These are phyloP conservation scores for Drosophila siamana DNA, from an alignment of 2,888 invertebrate species.

Conservation along the genomic window DNA sequence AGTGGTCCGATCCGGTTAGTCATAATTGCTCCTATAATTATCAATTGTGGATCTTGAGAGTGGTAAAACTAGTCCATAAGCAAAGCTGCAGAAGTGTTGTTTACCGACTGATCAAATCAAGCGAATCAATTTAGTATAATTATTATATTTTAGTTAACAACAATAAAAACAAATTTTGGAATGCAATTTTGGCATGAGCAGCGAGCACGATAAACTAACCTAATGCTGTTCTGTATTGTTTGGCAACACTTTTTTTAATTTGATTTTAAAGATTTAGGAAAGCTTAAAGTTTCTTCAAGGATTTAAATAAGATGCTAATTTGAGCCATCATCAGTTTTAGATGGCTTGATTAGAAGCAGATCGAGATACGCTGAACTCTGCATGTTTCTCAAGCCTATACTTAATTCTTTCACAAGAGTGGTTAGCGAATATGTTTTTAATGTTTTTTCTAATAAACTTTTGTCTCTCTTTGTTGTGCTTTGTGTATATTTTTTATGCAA, in stretches of 20 bases:
- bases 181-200: too few relatives aligned
- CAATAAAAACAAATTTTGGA: not conserved
- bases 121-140: not conserved
- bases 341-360: not conserved
- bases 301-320: too few relatives aligned
- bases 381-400: not conserved
- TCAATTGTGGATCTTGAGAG: not conserved
- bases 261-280: too few relatives aligned
- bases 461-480: conserved; percentile 29
- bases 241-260: too few relatives aligned
- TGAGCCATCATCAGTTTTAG: not conserved
- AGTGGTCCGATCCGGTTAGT: not conserved
- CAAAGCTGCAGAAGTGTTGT: not conserved
- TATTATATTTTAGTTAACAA: not conserved
- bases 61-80: conserved; percentile 6
- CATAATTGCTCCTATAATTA: conserved; percentile 1
- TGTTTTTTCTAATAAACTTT: conserved; percentile 48
- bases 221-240: too few relatives aligned
- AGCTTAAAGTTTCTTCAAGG: too few relatives aligned
- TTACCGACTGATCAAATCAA: not conserved
- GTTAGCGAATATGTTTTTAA: conserved; percentile 39
- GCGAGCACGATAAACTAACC: too few relatives aligned
- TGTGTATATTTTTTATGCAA: conserved; percentile 58
- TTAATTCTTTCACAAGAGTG: conserved; percentile 4
- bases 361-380: not conserved